Percentiles rank a stretch among this genome's conserved stretches.
Evolutionary conservation across 1,140 invertebrate species (phyloP).

Genomic region (Drosophila dunni): DNA sequence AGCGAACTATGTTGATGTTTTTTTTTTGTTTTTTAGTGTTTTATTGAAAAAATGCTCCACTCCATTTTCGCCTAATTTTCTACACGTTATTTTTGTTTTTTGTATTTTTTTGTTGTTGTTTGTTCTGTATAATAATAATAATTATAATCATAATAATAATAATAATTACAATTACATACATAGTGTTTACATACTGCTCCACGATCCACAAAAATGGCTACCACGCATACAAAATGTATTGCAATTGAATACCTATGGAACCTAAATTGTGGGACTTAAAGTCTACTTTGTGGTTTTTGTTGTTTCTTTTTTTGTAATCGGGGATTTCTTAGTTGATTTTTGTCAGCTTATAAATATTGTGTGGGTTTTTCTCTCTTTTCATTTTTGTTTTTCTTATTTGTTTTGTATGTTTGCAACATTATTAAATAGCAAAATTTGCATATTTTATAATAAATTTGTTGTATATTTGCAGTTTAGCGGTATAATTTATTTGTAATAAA

Average conservation of each 20-base stretch:
- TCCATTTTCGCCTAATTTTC: slow-evolving; percentile 81
- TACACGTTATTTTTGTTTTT: slow-evolving; percentile 67
- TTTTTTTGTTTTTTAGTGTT: slow-evolving; percentile 66
- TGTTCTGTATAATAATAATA: slow-evolving; percentile 72
- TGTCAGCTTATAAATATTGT: slow-evolving; percentile 46
- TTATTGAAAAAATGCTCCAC: slow-evolving; percentile 82
- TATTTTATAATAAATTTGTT: slow-evolving; percentile 27
- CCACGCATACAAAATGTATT: slow-evolving; percentile 77
- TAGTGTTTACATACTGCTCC: slow-evolving; percentile 74
- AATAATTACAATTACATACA: slow-evolving; percentile 77
- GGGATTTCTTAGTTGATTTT: slow-evolving; percentile 48
- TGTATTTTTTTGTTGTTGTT: slow-evolving; percentile 47
- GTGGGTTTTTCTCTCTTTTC: slow-evolving; percentile 39
- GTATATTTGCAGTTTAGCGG: slow-evolving; percentile 52
- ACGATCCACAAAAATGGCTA: slow-evolving; percentile 77
- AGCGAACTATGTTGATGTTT: slow-evolving; percentile 26
- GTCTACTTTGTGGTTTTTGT: slow-evolving; percentile 15
- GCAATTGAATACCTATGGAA: slow-evolving; percentile 29
- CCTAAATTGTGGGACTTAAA: slow-evolving; percentile 20
- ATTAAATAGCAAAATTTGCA: slow-evolving; percentile 47
- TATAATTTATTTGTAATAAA: slow-evolving; percentile 80
- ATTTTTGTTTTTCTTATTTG: slow-evolving; percentile 10
- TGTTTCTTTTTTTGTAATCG: background rate
- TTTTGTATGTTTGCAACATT: slow-evolving; percentile 37
- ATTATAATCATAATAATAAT: slow-evolving; percentile 69